Evolutionary conservation across 1,140 invertebrate genomes (phyloP).

Genomic region (Dreissena polymorpha): DNA sequence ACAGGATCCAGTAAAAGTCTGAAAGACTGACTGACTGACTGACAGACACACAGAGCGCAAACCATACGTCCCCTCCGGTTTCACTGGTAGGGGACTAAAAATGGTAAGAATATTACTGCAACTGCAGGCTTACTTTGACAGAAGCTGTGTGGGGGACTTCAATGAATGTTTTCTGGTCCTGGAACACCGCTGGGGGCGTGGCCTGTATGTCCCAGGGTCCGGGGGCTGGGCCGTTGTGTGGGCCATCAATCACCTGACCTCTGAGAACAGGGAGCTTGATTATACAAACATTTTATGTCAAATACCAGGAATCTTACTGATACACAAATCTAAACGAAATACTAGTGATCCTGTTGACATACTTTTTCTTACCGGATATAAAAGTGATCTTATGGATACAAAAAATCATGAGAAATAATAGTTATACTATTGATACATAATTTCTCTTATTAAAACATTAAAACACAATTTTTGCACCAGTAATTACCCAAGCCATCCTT

Average conservation of each 20-base stretch:
- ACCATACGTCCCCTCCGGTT: no score
- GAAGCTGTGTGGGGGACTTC: conserved; percentile 83
- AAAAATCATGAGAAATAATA: no score
- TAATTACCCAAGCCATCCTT: no score
- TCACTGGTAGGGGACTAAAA: no score
- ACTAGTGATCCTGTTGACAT: neutral
- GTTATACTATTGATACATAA: no score
- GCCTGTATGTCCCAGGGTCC: conserved; percentile 83
- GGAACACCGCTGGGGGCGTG: conserved; percentile 79
- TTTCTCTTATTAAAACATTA: no score
- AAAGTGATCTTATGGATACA: no score
- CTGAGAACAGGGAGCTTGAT: conserved; percentile 17
- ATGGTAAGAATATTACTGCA: no score
- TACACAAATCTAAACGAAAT: neutral
- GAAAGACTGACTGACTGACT: no score
- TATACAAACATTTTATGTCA: neutral
- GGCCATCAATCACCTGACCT: conserved; percentile 81
- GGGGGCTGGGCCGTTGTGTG: conserved; percentile 80
- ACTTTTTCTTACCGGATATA: neutral
- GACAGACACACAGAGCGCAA: no score
- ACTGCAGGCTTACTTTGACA: conserved; percentile 77
- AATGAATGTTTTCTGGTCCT: conserved; percentile 79
- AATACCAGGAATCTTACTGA: neutral
- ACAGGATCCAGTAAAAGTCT: no score
- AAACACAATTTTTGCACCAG: no score